Base-by-base conservation (phyloP, 2,797 vertebrate genomes). In the Onychomys leucogaster region DNA sequence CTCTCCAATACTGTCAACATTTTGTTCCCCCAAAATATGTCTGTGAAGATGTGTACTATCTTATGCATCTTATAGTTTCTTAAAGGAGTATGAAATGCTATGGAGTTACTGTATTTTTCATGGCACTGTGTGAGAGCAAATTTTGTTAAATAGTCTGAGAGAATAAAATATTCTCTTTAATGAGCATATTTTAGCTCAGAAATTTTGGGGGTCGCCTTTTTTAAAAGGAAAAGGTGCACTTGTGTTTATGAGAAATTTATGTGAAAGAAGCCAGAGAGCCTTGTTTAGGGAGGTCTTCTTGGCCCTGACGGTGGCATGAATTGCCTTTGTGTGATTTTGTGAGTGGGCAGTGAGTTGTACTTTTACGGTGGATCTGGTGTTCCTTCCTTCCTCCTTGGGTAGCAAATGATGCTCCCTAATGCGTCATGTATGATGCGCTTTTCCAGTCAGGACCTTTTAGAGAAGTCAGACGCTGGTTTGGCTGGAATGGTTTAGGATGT, bases 331-430 rank as follows among this genome's bases (percentile, higher is more conserved):
- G 2, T 97, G 85, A 96, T 63, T 97, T 89, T 96, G 67, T 91
- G 96, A 97, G 43, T 8, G 95, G 97, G 94, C 98, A 95, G 49
- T 71, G 93, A 96, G 91, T 96, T 46, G 82, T 46, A 43, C 13
- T 55, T 78, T 91, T 92, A 67, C 14, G 65, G 77, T 96, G 93
- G 83, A 49, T 96, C 92, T 92, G 27, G n/a, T 75, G 9, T 46
- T 46, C 11, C 76, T 71, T 41, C 65, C 71, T 91, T 89, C 49
- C 23, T 95, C 29, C 23, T 19, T 69, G 9, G 61, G 27, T 14
- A 71, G 52, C 52, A 61, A 10, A 29, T 34, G 46, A 14, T 84
- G 41, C 46, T 34, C 77, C 73, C 88, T 63, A 67, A 67, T 78
- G 92, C 89, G 37, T 92, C 67, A 27, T 3, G 16, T 43, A 46